These are phyloP conservation scores for Hydrochoerus hydrochaeris DNA, from an alignment of 2,113 vertebrate species.

Conservation along the genomic window DNA sequence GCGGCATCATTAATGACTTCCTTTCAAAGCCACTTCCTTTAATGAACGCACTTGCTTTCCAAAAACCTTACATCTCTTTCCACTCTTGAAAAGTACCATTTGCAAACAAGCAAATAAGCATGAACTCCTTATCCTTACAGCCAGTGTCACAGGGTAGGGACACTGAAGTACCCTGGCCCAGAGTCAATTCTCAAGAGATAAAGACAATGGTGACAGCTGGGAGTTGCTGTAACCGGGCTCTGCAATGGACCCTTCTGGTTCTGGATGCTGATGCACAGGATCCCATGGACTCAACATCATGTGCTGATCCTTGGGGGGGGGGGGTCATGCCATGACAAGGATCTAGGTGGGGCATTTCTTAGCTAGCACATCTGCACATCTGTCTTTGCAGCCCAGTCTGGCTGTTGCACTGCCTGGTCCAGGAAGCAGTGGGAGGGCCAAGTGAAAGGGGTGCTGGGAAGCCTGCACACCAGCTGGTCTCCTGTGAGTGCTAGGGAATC, in stretches of 20 bases:
- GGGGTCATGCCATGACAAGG: not conserved
- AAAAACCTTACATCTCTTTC: not conserved
- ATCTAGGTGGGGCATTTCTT: not conserved
- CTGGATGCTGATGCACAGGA: not conserved
- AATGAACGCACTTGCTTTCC: not conserved
- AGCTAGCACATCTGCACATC: no score
- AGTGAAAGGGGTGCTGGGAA: fast-evolving
- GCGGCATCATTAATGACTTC: not conserved
- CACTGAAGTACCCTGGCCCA: not conserved
- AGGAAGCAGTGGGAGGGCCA: not conserved
- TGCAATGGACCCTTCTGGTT: not conserved
- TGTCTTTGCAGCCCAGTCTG: not conserved
- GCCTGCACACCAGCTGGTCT: not conserved
- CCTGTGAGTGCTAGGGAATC: fast-evolving
- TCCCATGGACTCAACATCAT: not conserved
- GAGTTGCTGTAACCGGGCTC: not conserved
- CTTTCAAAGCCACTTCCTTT: not conserved
- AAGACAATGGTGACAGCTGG: not conserved
- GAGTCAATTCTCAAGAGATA: not conserved
- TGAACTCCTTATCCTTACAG: not conserved
- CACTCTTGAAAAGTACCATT: not conserved
- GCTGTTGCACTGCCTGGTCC: not conserved
- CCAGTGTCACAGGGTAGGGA: not conserved
- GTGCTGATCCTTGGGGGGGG: not conserved
- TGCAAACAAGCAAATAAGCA: not conserved